phyloP scores from a whole-genome alignment of 1,140 invertebrate genomes.

The Vollenhovia emeryi region DNA sequence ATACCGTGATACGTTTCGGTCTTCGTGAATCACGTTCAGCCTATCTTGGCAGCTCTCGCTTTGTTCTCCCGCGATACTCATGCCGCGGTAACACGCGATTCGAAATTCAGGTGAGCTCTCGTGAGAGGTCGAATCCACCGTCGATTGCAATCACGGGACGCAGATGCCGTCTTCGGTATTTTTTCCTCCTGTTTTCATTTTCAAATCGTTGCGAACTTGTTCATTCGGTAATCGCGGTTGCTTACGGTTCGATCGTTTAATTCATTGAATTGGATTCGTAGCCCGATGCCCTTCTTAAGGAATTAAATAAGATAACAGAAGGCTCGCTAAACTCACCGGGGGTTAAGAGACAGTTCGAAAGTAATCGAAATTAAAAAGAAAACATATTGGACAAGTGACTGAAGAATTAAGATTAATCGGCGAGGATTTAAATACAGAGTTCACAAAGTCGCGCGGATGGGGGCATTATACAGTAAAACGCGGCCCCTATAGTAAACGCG shows the following conservation, averaged over 20 bases:
- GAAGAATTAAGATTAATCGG: constrained; percentile 17
- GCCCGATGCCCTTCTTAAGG: not conserved
- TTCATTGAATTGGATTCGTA: not conserved
- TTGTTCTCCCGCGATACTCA: constrained; percentile 46
- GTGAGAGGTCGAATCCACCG: constrained; percentile 34
- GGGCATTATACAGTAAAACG: constrained; percentile 15
- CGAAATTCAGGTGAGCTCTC: constrained; percentile 10
- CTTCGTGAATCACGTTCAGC: constrained; percentile 52
- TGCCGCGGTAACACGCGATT: constrained; percentile 50
- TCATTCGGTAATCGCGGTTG: not conserved
- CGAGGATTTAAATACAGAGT: not conserved
- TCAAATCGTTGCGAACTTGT: not conserved
- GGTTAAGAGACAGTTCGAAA: not conserved
- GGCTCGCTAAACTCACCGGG: not conserved
- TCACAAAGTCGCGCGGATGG: not conserved
- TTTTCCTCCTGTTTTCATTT: not conserved
- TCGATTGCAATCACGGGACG: constrained; percentile 2
- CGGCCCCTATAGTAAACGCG: constrained; percentile 1
- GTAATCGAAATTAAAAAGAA: not conserved
- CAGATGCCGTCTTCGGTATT: not conserved
- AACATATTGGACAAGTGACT: not conserved
- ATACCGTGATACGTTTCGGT: constrained; percentile 38
- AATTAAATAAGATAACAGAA: not conserved
- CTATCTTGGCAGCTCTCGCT: constrained; percentile 52
- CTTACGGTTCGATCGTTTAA: not conserved